Evolutionary conservation across 2,888 invertebrate species (phyloP).

Genomic region (Pseudoips prasinana): DNA sequence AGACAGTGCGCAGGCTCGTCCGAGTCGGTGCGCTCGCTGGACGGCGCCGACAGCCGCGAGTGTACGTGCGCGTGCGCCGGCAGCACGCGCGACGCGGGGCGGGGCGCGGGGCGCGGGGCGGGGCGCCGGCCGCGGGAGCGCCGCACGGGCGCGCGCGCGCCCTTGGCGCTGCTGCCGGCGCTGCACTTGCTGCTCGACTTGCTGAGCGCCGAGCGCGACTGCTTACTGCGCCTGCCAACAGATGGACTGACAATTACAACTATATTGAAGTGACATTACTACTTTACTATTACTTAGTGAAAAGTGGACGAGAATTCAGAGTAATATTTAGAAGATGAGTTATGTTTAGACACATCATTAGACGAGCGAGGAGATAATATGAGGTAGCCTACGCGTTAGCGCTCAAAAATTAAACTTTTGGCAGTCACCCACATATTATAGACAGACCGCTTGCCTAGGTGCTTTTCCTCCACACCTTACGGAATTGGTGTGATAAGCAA

Average conservation of each 20-base stretch:
- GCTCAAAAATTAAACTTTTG: no score
- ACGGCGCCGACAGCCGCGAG: slow-evolving; percentile 59
- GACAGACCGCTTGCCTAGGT: no score
- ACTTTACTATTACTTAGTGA: no score
- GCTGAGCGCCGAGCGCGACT: slow-evolving; percentile 45
- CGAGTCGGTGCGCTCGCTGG: slow-evolving; percentile 70
- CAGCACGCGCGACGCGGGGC: slow-evolving; percentile 7
- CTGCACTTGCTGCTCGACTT: slow-evolving; percentile 42
- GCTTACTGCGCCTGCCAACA: slow-evolving; percentile 61
- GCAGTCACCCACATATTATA: no score
- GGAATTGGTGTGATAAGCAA: no score
- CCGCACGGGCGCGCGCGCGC: slow-evolving; percentile 41
- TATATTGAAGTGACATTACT: no score
- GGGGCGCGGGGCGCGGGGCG: slow-evolving; percentile 15
- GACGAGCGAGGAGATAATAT: no score
- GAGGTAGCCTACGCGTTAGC: no score
- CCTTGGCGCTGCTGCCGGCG: slow-evolving; percentile 32
- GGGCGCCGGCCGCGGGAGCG: slow-evolving; percentile 30
- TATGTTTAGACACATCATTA: no score
- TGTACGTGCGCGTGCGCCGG: slow-evolving; percentile 11
- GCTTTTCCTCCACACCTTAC: no score
- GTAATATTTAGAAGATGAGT: background rate
- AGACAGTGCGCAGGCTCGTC: slow-evolving; percentile 60
- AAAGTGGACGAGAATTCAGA: background rate
- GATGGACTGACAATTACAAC: no score